A percentile compares a stretch with the other conserved stretches of the same genome.
These are phyloP conservation scores for Drosophila leonis DNA, from an alignment of 2,888 invertebrate species.

Conservation along the genomic window DNA sequence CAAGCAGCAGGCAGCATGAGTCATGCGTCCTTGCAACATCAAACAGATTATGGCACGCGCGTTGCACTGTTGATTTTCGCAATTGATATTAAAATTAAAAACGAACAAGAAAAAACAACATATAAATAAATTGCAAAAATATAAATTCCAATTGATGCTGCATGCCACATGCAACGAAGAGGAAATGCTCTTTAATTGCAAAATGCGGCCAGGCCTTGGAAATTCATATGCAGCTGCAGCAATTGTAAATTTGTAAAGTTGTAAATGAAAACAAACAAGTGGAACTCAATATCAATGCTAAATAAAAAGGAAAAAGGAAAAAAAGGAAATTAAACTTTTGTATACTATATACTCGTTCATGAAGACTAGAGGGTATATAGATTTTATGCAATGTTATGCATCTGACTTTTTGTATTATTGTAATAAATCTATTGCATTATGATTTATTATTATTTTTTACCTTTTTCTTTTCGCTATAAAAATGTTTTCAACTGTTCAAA, in stretches of 20 bases:
- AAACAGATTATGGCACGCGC: constrained; percentile 71
- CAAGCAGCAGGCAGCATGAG: not conserved
- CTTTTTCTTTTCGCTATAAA: too few species aligned
- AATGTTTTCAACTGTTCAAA: too few species aligned
- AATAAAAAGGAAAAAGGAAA: not conserved
- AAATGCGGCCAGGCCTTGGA: not conserved
- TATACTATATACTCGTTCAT: not conserved
- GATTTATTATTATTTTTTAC: too few species aligned
- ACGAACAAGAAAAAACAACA: not conserved
- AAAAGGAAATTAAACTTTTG: not conserved
- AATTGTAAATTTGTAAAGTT: not conserved
- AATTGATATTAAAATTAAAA: constrained; percentile 59
- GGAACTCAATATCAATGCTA: constrained; percentile 4
- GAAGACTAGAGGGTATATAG: not conserved
- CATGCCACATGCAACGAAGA: constrained; percentile 4
- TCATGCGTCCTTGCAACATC: constrained; percentile 44
- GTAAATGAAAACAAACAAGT: not conserved
- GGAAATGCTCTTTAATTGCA: constrained; percentile 31
- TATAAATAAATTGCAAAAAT: constrained; percentile 6
- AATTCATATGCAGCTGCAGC: not conserved
- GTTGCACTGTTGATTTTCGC: constrained; percentile 59
- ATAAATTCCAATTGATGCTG: constrained; percentile 13
- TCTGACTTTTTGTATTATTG: too few species aligned
- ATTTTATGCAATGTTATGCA: not conserved
- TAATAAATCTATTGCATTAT: too few species aligned